Percentiles rank a stretch among this genome's conserved stretches.
Conservation (phyloP, 2,888 invertebrate species). For the Xestoiulus laeticollis region DNA sequence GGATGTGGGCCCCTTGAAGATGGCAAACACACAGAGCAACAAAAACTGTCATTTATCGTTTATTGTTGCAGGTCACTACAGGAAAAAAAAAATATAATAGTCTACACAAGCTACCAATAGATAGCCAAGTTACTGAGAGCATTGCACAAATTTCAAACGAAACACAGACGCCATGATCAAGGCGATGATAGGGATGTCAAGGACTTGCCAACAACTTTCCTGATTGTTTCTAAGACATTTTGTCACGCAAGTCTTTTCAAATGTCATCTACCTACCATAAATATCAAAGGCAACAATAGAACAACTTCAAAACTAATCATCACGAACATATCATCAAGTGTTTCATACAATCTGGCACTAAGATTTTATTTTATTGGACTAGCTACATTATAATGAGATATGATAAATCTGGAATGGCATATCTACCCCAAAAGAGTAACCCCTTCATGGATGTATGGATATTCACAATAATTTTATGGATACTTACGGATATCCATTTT, state of each 20-base stretch:
- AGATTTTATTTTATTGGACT: too few relatives aligned
- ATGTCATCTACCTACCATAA: not conserved
- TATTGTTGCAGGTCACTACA: too few relatives aligned
- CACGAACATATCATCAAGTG: too few relatives aligned
- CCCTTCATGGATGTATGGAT: too few relatives aligned
- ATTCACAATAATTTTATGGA: too few relatives aligned
- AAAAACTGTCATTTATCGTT: not conserved
- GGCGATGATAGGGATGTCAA: not conserved
- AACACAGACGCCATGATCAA: not conserved
- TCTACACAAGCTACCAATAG: not conserved
- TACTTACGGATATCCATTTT: too few relatives aligned
- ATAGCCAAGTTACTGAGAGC: not conserved
- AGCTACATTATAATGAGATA: too few relatives aligned
- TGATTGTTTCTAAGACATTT: not conserved
- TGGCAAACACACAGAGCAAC: slow-evolving; percentile 1
- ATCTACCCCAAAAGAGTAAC: too few relatives aligned
- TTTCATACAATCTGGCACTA: too few relatives aligned
- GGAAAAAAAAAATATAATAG: not conserved
- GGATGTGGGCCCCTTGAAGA: not conserved
- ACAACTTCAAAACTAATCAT: too few relatives aligned
- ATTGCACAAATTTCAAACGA: not conserved
- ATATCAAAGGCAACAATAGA: too few relatives aligned
- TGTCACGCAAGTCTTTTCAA: not conserved
- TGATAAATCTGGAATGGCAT: too few relatives aligned
- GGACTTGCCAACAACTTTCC: not conserved